These are phyloP conservation scores for Nasonia giraulti DNA, from an alignment of 1,140 invertebrate genomes.

Conservation along the genomic window DNA sequence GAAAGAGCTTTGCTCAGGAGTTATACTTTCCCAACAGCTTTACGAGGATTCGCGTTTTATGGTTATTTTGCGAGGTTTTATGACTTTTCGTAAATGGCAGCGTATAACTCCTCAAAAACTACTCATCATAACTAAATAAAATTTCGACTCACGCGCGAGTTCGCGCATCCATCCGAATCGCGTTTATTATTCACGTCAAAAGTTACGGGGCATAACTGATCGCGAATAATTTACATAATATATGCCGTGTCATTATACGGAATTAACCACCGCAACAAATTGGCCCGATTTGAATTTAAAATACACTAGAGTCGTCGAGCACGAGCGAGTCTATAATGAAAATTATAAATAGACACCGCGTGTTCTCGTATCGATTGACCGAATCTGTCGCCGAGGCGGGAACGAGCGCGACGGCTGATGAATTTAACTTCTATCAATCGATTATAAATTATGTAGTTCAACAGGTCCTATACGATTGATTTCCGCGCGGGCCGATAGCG, in stretches of 20 bases:
- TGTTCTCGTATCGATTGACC: no score
- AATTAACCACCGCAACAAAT: no score
- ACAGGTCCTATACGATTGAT: background rate
- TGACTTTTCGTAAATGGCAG: slow-evolving; percentile 13
- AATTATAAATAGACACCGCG: no score
- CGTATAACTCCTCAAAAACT: background rate
- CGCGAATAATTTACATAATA: background rate
- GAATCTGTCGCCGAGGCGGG: no score
- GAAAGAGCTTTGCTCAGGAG: background rate
- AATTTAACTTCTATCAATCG: background rate
- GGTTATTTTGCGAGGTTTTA: slow-evolving; percentile 5
- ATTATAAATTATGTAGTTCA: background rate
- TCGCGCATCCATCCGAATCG: background rate
- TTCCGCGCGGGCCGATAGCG: background rate
- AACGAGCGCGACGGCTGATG: background rate
- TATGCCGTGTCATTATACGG: background rate
- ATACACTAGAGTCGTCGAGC: background rate
- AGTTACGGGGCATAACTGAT: background rate
- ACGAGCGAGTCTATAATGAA: background rate
- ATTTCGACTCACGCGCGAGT: background rate
- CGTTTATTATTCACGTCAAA: background rate
- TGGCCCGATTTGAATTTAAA: background rate
- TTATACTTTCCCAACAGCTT: background rate
- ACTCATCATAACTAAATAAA: slow-evolving; percentile 19
- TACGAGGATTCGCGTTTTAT: slow-evolving; percentile 8